phyloP scores from a whole-genome alignment of 2,888 invertebrate species.

The Hirtodrosophila duncani region DNA sequence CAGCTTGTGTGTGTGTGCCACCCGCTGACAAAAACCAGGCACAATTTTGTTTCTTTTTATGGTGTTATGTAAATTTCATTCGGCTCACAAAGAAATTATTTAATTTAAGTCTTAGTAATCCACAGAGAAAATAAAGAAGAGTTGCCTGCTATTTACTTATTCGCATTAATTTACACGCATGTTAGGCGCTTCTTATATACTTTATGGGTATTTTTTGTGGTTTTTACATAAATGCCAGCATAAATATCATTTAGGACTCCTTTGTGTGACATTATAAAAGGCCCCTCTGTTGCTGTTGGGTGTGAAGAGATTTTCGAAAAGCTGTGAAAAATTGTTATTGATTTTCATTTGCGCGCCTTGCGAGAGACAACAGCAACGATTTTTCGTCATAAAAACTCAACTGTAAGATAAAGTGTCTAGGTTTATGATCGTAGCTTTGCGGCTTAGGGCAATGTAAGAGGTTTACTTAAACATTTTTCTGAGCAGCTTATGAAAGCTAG shows the following conservation, averaged over 20 bases:
- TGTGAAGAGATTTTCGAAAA: slow-evolving; percentile 42
- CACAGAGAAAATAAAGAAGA: slow-evolving; percentile 18
- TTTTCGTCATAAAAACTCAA: too few relatives aligned
- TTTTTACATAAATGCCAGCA: slow-evolving; percentile 61
- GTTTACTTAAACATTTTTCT: slow-evolving; percentile 11
- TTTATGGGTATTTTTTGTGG: slow-evolving; percentile 46
- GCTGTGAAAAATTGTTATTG: slow-evolving; percentile 67
- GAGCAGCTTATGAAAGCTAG: slow-evolving; percentile 20
- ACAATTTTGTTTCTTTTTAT: slow-evolving; percentile 46
- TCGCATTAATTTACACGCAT: slow-evolving; percentile 71
- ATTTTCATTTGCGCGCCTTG: slow-evolving; percentile 34
- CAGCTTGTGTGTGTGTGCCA: slow-evolving; percentile 40
- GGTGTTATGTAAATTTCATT: slow-evolving; percentile 54
- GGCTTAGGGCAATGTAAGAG: slow-evolving; percentile 1
- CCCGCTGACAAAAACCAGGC: slow-evolving; percentile 53
- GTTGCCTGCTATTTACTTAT: slow-evolving; percentile 33
- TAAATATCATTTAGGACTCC: slow-evolving; percentile 62
- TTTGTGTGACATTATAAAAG: slow-evolving; percentile 52
- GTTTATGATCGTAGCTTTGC: slow-evolving; percentile 23
- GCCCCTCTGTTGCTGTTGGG: slow-evolving; percentile 32
- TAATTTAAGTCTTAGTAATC: slow-evolving; percentile 66
- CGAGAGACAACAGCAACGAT: too few relatives aligned
- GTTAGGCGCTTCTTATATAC: slow-evolving; percentile 37
- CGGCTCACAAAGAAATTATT: slow-evolving; percentile 63
- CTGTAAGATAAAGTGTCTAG: too few relatives aligned